Base-by-base conservation (phyloP, 1,140 invertebrate species). In the Lepidotrigona ventralis region DNA sequence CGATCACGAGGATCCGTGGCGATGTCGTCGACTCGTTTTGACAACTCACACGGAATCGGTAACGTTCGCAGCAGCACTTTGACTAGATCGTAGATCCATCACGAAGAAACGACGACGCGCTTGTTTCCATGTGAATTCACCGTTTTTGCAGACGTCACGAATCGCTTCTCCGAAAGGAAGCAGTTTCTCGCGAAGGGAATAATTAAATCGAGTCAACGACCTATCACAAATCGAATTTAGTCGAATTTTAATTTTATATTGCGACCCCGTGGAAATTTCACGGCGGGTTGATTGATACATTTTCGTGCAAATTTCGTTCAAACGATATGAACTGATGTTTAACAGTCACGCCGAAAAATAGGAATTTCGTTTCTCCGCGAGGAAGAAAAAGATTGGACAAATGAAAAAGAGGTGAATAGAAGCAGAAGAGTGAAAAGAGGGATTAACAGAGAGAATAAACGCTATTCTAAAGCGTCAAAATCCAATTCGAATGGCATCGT, bases 141-240 rank as follows among this genome's bases (percentile, higher is more conserved):
- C 69, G 53, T 15, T 74, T 81, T 19, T 23, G 51, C 73, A 15
- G 58, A 21, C 69, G 14, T 46, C 23, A 17, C 12, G 5, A 46
- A 4, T 70, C 19, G 64, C 70, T 71, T 72, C 66, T 88, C 79
- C 33, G 33, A 71, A n/a, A 33, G 83, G 73, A 81, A 88, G 86
- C 46, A 75, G 80, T 86, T 74, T 75, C 46, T 69, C 21, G 33
- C 82, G 73, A 80, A 58, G 84, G 76, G 81, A 83, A 79, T 85
- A 58, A 63, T 88, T 83, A 70, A 85, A 85, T 70, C 76, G 56
- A 58, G 78, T 88, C 70, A 53, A 64, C 21, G 14, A 23, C 39
- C 26, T 33, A 64, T 51, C 0, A 51, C 6, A 21, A 60, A 64
- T 17, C 33, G 29, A 54, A 46, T 9, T 46, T 46, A 46, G 39